A percentile compares a stretch with the other conserved stretches of the same genome.
phyloP scores from a whole-genome alignment of 2,888 invertebrate genomes.

The Eurytoma californica region DNA sequence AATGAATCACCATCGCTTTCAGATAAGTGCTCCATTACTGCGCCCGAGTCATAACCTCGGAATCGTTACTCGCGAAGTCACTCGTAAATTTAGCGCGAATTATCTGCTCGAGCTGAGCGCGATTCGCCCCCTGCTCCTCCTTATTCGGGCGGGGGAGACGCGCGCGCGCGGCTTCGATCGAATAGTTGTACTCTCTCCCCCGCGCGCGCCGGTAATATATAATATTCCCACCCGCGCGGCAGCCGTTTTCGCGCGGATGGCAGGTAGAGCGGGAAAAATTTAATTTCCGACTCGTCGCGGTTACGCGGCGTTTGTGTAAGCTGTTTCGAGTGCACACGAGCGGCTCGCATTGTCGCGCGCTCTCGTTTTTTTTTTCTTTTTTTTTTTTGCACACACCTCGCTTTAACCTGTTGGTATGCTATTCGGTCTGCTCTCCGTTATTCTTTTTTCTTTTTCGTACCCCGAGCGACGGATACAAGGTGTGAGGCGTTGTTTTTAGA shows the following conservation, averaged over 20 bases:
- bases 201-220: background rate
- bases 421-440: too few relatives aligned
- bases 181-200: background rate
- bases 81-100: conserved; percentile 41
- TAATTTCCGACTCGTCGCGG: conserved; percentile 5
- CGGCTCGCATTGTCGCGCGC: too few relatives aligned
- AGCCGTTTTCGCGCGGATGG: too few relatives aligned
- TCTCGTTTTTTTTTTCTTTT: too few relatives aligned
- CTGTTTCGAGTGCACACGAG: background rate
- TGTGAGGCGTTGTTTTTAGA: too few relatives aligned
- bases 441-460: too few relatives aligned
- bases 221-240: too few relatives aligned
- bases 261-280: conserved; percentile 1
- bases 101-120: conserved; percentile 13
- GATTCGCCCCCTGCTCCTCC: background rate
- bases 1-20: conserved; percentile 33
- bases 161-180: background rate
- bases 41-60: conserved; percentile 32
- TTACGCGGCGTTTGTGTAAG: conserved; percentile 6
- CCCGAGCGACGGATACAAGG: too few relatives aligned
- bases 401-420: too few relatives aligned
- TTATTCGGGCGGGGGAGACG: background rate
- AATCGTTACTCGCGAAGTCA: conserved; percentile 38
- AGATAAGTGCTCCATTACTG: conserved; percentile 38
- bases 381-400: background rate